Evolutionary conservation across 2,113 vertebrate genomes (phyloP).

Genomic region (Orthochromis malagaraziensis): DNA sequence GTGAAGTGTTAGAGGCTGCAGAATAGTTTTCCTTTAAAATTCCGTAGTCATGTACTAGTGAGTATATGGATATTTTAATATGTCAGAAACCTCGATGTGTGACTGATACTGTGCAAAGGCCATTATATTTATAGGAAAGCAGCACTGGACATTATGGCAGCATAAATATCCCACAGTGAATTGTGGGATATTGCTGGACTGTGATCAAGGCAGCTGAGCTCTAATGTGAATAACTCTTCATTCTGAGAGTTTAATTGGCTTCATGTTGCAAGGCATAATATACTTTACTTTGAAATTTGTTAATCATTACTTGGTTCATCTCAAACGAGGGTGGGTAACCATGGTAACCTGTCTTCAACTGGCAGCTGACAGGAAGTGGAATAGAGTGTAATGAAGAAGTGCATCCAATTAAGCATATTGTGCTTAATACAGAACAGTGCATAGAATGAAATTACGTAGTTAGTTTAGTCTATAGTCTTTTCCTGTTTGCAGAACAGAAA

Average conservation of each 20-base stretch:
- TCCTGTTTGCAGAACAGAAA: not conserved
- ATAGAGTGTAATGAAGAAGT: not conserved
- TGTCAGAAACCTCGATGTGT: not conserved
- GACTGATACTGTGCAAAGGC: not conserved
- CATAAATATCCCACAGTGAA: not conserved
- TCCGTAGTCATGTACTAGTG: not conserved
- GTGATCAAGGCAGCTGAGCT: not conserved
- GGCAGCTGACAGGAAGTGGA: not conserved
- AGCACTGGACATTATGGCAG: not conserved
- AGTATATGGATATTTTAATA: not conserved
- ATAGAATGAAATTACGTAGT: not conserved
- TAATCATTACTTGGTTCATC: not conserved
- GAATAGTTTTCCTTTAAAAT: not conserved
- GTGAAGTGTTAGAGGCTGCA: not conserved
- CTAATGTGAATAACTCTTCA: not conserved
- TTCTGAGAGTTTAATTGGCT: not conserved
- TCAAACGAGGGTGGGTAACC: not conserved
- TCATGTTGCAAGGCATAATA: not conserved
- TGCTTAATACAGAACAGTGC: not conserved
- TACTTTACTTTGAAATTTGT: not conserved
- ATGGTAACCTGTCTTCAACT: not conserved
- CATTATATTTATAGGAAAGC: not conserved
- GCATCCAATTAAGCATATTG: not conserved
- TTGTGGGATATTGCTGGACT: not conserved
- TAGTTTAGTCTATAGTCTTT: not conserved